Conservation (phyloP, 92 coral and sea anemone species). For the Epizoanthus fatuus region DNA sequence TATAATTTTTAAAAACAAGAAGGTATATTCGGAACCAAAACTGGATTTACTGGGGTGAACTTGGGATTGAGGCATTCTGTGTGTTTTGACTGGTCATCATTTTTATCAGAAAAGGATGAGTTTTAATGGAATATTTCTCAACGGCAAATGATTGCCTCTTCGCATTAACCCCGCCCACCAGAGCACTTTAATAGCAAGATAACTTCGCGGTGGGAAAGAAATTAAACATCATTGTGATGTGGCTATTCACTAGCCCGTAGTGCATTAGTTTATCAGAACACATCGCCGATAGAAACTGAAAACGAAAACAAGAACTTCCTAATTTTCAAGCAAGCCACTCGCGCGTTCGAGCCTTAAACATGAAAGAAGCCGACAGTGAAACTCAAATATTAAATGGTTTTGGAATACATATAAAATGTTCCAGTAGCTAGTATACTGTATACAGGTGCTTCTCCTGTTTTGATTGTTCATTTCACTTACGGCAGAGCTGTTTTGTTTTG, state of each 20-base stretch:
- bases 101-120: neutral
- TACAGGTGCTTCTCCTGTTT: conserved; percentile 17
- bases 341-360: neutral
- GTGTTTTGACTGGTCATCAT: neutral
- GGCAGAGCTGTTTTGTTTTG: neutral
- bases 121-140: neutral
- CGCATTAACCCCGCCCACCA: neutral
- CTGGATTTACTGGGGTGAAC: no score
- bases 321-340: neutral
- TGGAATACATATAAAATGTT: neutral
- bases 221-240: conserved; percentile 13
- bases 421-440: neutral
- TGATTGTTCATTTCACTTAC: conserved; percentile 27
- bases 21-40: no score
- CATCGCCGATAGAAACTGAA: conserved; percentile 17
- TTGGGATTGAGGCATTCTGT: neutral
- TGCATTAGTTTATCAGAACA: conserved; percentile 21
- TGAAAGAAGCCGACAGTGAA: neutral
- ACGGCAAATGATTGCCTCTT: conserved; percentile 23
- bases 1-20: no score
- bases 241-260: neutral
- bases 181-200: conserved; percentile 5
- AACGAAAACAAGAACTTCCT: conserved; percentile 4
- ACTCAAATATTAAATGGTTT: neutral
- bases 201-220: conserved; percentile 25